These are phyloP conservation scores for Stenurella melanura DNA, from an alignment of 2,888 invertebrate genomes.

Conservation along the genomic window DNA sequence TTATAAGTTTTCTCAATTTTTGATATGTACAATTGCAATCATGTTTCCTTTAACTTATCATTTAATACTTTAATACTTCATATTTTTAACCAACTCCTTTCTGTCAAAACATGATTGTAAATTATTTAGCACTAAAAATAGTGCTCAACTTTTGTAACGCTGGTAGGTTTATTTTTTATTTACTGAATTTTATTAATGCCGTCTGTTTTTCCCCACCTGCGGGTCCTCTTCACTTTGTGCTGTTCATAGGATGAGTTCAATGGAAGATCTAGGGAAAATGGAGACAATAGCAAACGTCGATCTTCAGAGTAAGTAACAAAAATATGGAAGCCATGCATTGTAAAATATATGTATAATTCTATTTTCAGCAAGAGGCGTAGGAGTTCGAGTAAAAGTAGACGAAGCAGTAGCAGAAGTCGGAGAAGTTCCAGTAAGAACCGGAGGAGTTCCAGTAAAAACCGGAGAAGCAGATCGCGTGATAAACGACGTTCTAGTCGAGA, in stretches of 20 bases:
- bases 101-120: conserved; percentile 34
- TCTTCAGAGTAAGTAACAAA: conserved; percentile 75
- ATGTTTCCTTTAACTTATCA: neutral
- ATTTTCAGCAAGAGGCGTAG: conserved; percentile 53
- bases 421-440: conserved; percentile 51
- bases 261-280: conserved; percentile 79
- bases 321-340: neutral
- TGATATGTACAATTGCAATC: conserved; percentile 38
- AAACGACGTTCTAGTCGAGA: conserved; percentile 71
- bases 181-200: conserved; percentile 69
- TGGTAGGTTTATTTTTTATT: conserved; percentile 35
- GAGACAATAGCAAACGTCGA: conserved; percentile 74
- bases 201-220: conserved; percentile 71
- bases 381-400: conserved; percentile 50
- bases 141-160: conserved; percentile 42
- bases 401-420: conserved; percentile 46
- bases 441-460: conserved; percentile 51
- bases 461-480: conserved; percentile 59
- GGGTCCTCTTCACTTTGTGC: conserved; percentile 69
- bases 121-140: conserved; percentile 30
- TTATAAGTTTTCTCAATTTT: conserved; percentile 27
- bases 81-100: neutral
- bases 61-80: neutral
- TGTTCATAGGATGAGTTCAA: conserved; percentile 75
- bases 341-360: conserved; percentile 21